Evolutionary conservation across 2,797 vertebrate genomes (phyloP).

Genomic region (Rhinichthys osculus): DNA sequence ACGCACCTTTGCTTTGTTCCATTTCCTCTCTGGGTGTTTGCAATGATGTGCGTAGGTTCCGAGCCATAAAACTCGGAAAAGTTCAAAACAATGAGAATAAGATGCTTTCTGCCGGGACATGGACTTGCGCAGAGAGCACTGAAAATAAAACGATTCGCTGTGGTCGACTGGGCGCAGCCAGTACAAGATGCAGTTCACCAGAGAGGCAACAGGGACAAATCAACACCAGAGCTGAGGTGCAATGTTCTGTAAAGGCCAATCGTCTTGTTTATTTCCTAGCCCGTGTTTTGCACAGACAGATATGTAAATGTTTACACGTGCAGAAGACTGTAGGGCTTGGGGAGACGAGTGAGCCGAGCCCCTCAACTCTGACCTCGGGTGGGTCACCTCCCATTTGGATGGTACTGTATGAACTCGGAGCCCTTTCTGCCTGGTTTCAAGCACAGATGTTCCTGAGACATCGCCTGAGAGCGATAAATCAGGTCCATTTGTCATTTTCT

Average conservation of each 20-base stretch:
- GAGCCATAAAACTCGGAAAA: slow-evolving; percentile 25
- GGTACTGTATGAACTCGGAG: slow-evolving; percentile 51
- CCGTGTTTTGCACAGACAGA: slow-evolving; percentile 62
- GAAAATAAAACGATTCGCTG: slow-evolving; percentile 19
- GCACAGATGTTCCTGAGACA: slow-evolving; percentile 59
- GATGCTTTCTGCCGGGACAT: slow-evolving; percentile 1
- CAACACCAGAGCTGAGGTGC: slow-evolving; percentile 42
- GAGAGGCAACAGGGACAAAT: slow-evolving; percentile 46
- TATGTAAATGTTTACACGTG: slow-evolving; percentile 70
- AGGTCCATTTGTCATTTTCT: slow-evolving; percentile 46
- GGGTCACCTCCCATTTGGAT: slow-evolving; percentile 41
- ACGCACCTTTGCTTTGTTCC: slow-evolving; percentile 59
- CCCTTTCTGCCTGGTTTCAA: slow-evolving; percentile 47
- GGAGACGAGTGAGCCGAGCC: slow-evolving; percentile 26
- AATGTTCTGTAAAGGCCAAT: slow-evolving; percentile 61
- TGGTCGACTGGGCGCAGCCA: slow-evolving; percentile 38
- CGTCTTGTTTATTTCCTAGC: slow-evolving; percentile 63
- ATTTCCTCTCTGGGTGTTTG: slow-evolving; percentile 45
- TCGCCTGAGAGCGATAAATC: slow-evolving; percentile 62
- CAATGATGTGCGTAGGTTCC: slow-evolving; percentile 43
- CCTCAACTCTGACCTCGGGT: slow-evolving; percentile 26
- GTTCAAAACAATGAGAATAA: slow-evolving; percentile 22
- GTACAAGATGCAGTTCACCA: slow-evolving; percentile 47
- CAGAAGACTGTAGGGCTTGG: slow-evolving; percentile 30
- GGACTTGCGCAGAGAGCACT: slow-evolving; percentile 11